Percentiles rank a stretch among this genome's conserved stretches.
Evolutionary conservation across 2,113 vertebrate genomes (phyloP).

Genomic region (Ploceus nigricollis): DNA sequence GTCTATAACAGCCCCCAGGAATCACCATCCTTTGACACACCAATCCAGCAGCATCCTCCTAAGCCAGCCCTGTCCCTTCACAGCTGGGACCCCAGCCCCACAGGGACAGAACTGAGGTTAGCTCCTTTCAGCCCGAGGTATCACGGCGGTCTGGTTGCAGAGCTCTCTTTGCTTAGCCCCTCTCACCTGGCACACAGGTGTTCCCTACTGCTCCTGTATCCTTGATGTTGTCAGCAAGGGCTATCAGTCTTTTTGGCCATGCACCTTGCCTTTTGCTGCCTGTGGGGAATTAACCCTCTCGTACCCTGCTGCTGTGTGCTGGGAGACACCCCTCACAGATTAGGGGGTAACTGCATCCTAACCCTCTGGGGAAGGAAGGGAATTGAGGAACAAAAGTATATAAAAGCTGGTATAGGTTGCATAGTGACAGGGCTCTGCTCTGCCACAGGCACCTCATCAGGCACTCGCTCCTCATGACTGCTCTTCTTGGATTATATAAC

Average conservation of each 20-base stretch:
- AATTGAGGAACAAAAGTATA: background rate
- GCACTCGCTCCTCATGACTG: background rate
- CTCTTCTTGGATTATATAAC: background rate
- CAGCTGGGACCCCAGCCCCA: rapidly evolving
- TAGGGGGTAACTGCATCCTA: background rate
- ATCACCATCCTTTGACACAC: background rate
- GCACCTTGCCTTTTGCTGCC: rapidly evolving
- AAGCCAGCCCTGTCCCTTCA: background rate
- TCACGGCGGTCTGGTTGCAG: rapidly evolving
- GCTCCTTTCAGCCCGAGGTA: background rate
- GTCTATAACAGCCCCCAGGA: background rate
- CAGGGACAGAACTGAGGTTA: background rate
- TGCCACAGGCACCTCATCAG: background rate
- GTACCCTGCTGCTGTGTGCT: background rate
- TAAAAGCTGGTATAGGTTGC: background rate
- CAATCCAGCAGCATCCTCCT: rapidly evolving
- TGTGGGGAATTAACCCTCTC: background rate
- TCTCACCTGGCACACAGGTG: background rate
- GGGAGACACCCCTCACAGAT: background rate
- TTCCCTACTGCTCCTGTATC: background rate
- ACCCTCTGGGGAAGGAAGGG: background rate
- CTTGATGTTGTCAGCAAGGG: background rate
- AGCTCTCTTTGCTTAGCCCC: background rate
- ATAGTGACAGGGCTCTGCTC: background rate
- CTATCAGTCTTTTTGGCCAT: background rate